Conservation (phyloP, 2,113 vertebrate genomes). For the Eurypyga helias region DNA sequence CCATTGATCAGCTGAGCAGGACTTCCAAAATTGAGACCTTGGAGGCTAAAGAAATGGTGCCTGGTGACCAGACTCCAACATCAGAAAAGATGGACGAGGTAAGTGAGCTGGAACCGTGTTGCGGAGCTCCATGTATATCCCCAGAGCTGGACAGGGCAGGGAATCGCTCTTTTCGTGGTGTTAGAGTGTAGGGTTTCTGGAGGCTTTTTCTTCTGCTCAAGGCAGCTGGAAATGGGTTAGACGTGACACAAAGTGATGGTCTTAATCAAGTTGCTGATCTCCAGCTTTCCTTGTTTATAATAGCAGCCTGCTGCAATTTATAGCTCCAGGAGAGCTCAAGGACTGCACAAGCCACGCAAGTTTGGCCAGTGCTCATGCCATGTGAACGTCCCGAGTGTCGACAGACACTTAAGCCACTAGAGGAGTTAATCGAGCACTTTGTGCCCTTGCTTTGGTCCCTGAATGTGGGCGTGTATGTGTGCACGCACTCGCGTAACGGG, state of each 20-base stretch:
- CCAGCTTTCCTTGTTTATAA: conserved; percentile 6
- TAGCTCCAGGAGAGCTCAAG: conserved; percentile 19
- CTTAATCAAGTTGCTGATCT: not conserved
- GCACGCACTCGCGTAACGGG: not conserved
- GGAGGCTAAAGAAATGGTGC: conserved; percentile 81
- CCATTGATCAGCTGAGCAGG: conserved; percentile 69
- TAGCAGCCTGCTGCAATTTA: conserved; percentile 18
- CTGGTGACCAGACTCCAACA: conserved; percentile 81
- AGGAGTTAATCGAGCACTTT: conserved; percentile 22
- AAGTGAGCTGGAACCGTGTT: conserved; percentile 42
- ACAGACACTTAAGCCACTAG: conserved; percentile 26
- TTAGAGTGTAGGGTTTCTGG: not conserved
- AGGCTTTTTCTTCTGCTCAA: not conserved
- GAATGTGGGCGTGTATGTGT: not conserved
- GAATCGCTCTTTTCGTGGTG: not conserved
- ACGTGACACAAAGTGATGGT: not conserved
- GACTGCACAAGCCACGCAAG: not conserved
- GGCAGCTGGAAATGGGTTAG: conserved; percentile 7
- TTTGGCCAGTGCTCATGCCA: conserved; percentile 10
- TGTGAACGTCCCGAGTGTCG: not conserved
- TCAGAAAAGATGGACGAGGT: conserved; percentile 92
- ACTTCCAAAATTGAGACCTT: conserved; percentile 74
- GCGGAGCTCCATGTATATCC: fast-evolving
- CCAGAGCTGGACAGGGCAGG: not conserved
- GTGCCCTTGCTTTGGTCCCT: conserved; percentile 17